These are phyloP conservation scores for Onthophagus taurus DNA, from an alignment of 1,140 invertebrate genomes.

Conservation along the genomic window DNA sequence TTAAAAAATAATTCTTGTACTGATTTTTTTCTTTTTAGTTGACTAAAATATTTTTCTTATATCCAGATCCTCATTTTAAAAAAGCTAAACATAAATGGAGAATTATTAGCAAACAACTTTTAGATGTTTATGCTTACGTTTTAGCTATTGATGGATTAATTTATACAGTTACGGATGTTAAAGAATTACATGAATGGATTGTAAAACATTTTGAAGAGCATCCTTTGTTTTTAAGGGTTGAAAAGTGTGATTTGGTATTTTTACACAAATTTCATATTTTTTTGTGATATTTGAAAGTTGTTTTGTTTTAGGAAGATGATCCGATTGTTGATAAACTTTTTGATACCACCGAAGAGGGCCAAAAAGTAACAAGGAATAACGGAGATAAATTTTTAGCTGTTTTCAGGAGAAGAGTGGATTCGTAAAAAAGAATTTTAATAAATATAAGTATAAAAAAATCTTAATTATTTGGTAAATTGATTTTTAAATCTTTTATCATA, in stretches of 20 bases:
- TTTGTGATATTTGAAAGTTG: constrained; percentile 5
- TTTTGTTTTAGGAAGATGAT: constrained; percentile 58
- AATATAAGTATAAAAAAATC: constrained; percentile 3
- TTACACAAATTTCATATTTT: constrained; percentile 4
- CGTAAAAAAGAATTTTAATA: constrained; percentile 31
- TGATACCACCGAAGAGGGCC: constrained; percentile 93
- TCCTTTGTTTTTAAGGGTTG: constrained; percentile 76
- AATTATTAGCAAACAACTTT: constrained; percentile 86
- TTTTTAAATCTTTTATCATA: constrained; percentile 12
- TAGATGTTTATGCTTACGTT: constrained; percentile 96
- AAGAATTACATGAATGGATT: constrained; percentile 98
- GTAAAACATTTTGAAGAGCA: constrained; percentile 83
- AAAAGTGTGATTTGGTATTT: constrained; percentile 64
- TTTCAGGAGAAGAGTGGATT: constrained; percentile 63
- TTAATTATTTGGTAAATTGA: constrained; percentile 1
- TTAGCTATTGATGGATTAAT: constrained; percentile 74
- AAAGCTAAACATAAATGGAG: constrained; percentile 99
- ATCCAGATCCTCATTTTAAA: constrained; percentile 99
- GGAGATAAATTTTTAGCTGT: constrained; percentile 91
- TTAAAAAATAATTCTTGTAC: background rate
- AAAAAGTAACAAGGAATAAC: constrained; percentile 93
- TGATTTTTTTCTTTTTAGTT: constrained; percentile 51
- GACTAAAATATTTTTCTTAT: constrained; percentile 98
- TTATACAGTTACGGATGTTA: constrained; percentile 97
- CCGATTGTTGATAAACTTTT: constrained; percentile 79